Evolutionary conservation across 2,888 invertebrate genomes (phyloP).

Genomic region (Trissolcus japonicus): DNA sequence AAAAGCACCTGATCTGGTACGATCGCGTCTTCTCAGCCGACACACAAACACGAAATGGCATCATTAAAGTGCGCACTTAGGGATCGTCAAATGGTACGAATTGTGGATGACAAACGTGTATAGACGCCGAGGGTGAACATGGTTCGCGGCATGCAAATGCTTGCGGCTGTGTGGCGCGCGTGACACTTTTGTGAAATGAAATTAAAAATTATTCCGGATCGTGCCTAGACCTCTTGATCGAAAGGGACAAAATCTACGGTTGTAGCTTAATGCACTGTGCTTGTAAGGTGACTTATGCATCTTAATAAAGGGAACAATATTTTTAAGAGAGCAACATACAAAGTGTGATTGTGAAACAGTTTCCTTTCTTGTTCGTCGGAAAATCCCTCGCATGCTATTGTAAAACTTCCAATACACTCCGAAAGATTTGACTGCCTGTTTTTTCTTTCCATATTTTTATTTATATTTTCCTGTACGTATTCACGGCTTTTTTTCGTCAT

Average conservation of each 20-base stretch:
- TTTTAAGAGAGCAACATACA: constrained; percentile 8
- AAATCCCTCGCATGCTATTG: neutral
- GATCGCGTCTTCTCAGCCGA: constrained; percentile 31
- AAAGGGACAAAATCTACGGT: constrained; percentile 35
- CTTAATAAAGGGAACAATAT: constrained; percentile 32
- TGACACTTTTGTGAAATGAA: constrained; percentile 58
- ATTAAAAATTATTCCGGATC: constrained; percentile 47
- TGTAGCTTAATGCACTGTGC: constrained; percentile 42
- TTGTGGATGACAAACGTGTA: constrained; percentile 46
- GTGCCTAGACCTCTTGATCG: constrained; percentile 44
- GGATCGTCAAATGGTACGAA: constrained; percentile 44
- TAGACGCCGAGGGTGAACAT: constrained; percentile 39
- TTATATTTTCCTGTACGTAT: too few relatives aligned
- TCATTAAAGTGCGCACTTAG: constrained; percentile 45
- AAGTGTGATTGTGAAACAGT: too few relatives aligned
- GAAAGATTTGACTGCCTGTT: neutral
- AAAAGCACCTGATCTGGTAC: constrained; percentile 36
- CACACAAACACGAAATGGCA: constrained; percentile 43
- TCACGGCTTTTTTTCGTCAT: too few relatives aligned
- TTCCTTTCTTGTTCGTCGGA: too few relatives aligned
- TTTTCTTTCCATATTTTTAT: neutral
- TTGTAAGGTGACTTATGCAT: constrained; percentile 37
- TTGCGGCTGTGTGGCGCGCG: constrained; percentile 62
- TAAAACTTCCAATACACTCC: neutral
- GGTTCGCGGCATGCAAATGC: constrained; percentile 66